Percentiles rank a stretch among this genome's conserved stretches.
Evolutionary conservation across 2,888 invertebrate species (phyloP).

Genomic region (Clivina fossor): DNA sequence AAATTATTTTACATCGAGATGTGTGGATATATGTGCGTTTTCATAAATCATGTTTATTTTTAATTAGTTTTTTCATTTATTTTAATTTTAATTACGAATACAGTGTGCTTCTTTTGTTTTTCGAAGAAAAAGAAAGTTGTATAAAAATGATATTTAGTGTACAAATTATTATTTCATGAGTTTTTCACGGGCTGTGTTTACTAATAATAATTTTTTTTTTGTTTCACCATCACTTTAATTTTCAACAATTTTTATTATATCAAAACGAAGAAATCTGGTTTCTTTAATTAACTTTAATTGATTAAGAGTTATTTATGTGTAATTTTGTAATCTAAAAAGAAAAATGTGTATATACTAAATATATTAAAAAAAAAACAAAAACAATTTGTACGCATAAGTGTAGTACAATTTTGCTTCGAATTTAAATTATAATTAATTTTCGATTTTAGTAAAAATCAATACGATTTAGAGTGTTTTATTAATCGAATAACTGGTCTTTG

Average conservation of each 20-base stretch:
- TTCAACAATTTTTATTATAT: neutral
- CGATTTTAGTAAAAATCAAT: neutral
- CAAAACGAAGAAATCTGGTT: constrained; percentile 13
- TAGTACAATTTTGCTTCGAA: constrained; percentile 10
- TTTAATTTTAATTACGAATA: constrained; percentile 18
- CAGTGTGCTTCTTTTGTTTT: constrained; percentile 22
- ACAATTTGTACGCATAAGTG: constrained; percentile 1
- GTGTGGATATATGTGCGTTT: too few species aligned
- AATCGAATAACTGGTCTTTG: too few species aligned
- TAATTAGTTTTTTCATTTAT: constrained; percentile 20
- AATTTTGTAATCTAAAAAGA: too few species aligned
- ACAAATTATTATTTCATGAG: constrained; percentile 32
- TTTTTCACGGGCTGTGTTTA: constrained; percentile 30
- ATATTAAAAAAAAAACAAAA: too few species aligned
- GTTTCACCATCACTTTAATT: constrained; percentile 8
- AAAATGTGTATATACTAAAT: too few species aligned
- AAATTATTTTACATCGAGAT: too few species aligned
- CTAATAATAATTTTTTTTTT: constrained; percentile 24
- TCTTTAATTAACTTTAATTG: too few species aligned
- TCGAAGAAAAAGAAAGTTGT: constrained; percentile 3
- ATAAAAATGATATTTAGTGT: constrained; percentile 25
- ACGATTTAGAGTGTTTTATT: too few species aligned
- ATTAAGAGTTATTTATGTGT: too few species aligned
- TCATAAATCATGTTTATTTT: too few species aligned
- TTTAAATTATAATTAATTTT: neutral